Base-by-base conservation (phyloP, 53 echinoderm and acorn worm genomes). In the Holothuria leucospilota region DNA sequence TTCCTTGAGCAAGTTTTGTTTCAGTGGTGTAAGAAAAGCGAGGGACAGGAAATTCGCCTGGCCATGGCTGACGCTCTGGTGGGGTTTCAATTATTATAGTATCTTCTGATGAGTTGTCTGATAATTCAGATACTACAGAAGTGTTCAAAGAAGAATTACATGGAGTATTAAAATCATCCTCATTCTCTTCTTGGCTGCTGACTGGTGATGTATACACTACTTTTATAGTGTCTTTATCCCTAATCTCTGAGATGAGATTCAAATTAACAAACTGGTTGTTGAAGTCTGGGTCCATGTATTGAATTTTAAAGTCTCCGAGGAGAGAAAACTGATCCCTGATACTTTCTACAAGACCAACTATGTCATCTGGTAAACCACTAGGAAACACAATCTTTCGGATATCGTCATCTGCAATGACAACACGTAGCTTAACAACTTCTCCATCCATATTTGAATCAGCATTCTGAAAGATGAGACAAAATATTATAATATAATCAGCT, bases 231-330 rank as follows among this genome's bases (percentile, higher is more conserved):
- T n/a, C n/a, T n/a, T n/a, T n/a, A n/a, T n/a, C n/a, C n/a, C n/a
- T n/a, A n/a, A n/a, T 14, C 15, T 88, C 88, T 25, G 69, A 20
- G 24, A 39, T 59, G 27, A 59, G 59, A 26, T 66, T 51, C 39
- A 88, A 46, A 69, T 82, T 88, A 13, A 66, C 51, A 56, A 88
- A 88, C 9, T 42, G 42, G 46, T 65, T 40, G n/a, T 88, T 53
- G 39, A 88, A 82, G 70, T 88, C 88, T 14, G 70, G 69, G 62
- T 88, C 88, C 51, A 82, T 61, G 59, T 68, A 82, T 18, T 82
- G 88, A 58, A 88, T 68, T 23, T 26, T 88, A 40, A 88, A 88
- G 3, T 82, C 69, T 38, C 64, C 69, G 10, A 18, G 2, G 8
- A 88, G 49, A 39, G 29, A 26, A 88, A 81, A 88, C 42, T 82